Percentiles rank a stretch among this genome's conserved stretches.
These are phyloP conservation scores for Speoplatyrhinus poulsoni DNA, from an alignment of 2,113 vertebrate genomes.

Conservation along the genomic window DNA sequence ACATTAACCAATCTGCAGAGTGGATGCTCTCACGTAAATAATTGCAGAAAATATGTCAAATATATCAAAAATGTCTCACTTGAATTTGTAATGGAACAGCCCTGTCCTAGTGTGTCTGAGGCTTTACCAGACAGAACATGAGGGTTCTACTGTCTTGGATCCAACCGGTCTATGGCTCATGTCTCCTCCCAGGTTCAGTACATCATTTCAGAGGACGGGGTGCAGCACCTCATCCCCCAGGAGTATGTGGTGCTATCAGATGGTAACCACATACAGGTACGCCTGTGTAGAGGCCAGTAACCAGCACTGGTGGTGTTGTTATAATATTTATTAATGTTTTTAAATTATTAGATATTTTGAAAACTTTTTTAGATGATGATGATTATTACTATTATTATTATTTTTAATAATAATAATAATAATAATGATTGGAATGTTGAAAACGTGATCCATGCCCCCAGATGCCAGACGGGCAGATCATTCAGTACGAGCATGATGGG, in stretches of 20 bases:
- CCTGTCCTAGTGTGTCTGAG: no score
- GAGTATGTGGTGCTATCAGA: conserved; percentile 94
- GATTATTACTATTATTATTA: conserved; percentile 1
- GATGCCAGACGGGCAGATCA: conserved; percentile 95
- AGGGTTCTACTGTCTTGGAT: not conserved
- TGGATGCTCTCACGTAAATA: no score
- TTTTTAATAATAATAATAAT: not conserved
- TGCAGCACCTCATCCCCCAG: conserved; percentile 91
- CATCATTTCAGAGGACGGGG: conserved; percentile 92
- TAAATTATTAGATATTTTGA: not conserved
- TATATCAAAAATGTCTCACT: no score
- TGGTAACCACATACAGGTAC: conserved; percentile 95
- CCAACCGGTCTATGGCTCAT: not conserved
- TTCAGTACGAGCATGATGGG: conserved; percentile 91
- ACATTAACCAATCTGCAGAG: no score
- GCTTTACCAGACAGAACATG: no score
- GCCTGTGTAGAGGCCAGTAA: no score
- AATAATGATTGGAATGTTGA: not conserved
- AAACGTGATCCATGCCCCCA: conserved; percentile 48
- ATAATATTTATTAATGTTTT: not conserved
- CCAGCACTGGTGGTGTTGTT: not conserved
- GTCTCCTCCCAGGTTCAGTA: conserved; percentile 87
- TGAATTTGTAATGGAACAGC: no score
- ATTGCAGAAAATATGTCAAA: no score
- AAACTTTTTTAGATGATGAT: no score